Evolutionary conservation across 2,888 invertebrate species (phyloP).

Genomic region (Caenorhabditis angaria): DNA sequence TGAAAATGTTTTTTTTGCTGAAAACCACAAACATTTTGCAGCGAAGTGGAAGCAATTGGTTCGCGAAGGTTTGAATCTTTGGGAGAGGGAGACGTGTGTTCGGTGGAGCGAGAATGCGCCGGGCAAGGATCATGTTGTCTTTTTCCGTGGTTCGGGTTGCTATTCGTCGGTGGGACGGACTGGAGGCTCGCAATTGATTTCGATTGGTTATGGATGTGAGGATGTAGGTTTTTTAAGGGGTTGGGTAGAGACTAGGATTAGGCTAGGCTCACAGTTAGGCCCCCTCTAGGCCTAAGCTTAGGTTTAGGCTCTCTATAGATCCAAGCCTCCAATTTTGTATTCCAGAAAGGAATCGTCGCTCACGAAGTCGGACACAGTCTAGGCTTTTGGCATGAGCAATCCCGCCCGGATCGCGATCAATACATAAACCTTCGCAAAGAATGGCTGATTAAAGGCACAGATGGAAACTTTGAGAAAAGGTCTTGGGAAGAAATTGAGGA

Average conservation of each 20-base stretch:
- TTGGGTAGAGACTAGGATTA: too few species aligned
- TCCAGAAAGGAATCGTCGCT: conserved; percentile 66
- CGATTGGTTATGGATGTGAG: conserved; percentile 71
- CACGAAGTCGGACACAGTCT: conserved; percentile 70
- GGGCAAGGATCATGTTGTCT: conserved; percentile 66
- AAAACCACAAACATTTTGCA: conserved; percentile 31
- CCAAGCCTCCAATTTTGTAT: too few species aligned
- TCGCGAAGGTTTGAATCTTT: conserved; percentile 57
- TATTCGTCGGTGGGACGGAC: conserved; percentile 66
- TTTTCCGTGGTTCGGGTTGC: conserved; percentile 66
- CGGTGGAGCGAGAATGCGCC: conserved; percentile 65
- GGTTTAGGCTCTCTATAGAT: too few species aligned
- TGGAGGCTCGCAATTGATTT: conserved; percentile 69
- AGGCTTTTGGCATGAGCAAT: conserved; percentile 71
- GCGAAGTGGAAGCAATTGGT: conserved; percentile 65
- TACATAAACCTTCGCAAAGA: conserved; percentile 63
- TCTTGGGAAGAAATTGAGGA: conserved; percentile 63
- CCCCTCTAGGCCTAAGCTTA: too few species aligned
- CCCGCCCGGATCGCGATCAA: conserved; percentile 64
- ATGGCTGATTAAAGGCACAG: conserved; percentile 64
- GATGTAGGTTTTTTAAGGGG: conserved; percentile 55
- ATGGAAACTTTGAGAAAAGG: conserved; percentile 65
- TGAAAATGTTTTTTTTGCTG: neutral
- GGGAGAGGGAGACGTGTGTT: conserved; percentile 70
- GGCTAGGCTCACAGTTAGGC: too few species aligned